Evolutionary conservation across 2,797 vertebrate genomes (phyloP), one percentile per base, ranked within the genome.

Genomic region (Clarias platycephalus): DNA sequence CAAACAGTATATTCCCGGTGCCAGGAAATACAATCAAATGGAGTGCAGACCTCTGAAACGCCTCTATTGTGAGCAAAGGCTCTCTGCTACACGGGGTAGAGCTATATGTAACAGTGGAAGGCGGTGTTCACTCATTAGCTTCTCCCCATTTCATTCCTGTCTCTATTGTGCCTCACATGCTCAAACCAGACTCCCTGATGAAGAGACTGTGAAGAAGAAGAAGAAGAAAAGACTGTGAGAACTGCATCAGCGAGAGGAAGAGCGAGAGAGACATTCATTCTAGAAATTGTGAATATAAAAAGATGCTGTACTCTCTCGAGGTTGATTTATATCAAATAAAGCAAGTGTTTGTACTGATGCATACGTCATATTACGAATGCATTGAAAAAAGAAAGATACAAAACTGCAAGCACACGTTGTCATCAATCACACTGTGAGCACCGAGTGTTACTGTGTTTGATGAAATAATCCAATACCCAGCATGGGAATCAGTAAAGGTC

Each of bases 21-120:
- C 90, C 91, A 93, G 92, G 89, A 93, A 94, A 92, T 91, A 87
- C 91, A 93, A 94, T 94, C 93, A 94, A 93, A 94, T 88, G 44
- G 76, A 55, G 31, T 92, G 92, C 89, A 91, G 89, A 90, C 89
- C 91, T 88, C 90, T 92, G 90, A 91, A 92, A 92, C 88, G 89
- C 89, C 84, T 83, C 89, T 88, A 94, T 95, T 95, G 93, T 95
- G 88, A 82, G 84, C 18, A 79, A 88, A 90, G 89, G 90, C 90
- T 91, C 91, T 88, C 92, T 89, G 31, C 87, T 81, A 64, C 62
- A 34, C 58, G 44, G 77, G 80, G 60, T 87, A 80, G 81, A 82
- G 88, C 91, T 88, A 91, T 91, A 91, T 89, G 90, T 91, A 93
- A 93, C 93, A 92, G 92, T 93, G 93, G 92, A 93, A 93, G 91